Base-by-base conservation (phyloP, 2,113 vertebrate genomes). In the Mola mola region DNA sequence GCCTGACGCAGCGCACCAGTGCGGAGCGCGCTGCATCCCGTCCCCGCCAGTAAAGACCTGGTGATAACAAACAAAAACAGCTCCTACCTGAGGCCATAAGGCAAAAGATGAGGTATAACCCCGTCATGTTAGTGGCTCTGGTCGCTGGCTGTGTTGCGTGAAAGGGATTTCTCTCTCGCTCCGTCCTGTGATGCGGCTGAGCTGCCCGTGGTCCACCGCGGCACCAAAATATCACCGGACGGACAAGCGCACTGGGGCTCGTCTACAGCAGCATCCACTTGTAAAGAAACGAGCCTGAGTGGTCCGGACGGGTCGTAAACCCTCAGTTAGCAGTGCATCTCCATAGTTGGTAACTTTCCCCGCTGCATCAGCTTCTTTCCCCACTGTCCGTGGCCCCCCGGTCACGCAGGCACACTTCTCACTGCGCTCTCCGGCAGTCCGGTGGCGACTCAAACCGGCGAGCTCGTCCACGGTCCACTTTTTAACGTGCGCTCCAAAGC, bases 71-170 rank as follows among this genome's bases (percentile, higher is more conserved):
- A 47, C n/a, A 42, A 29, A 75, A 69, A 15, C n/a, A 5, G 1
- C 29, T 66, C 87, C 87, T 90, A 93, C 92, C 90, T 90, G 91
- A 86, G 66, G 71, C 88, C 75, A 88, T 73, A 75, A 91, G 85
- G 90, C 89, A 90, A 66, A 92, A 71, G 40, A 89, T 55, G 72
- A 92, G 63, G 75, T 82, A 89, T 55, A 89, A 72, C 63, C 77
- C 67, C 47, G 74, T 60, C 89, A 93, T 92, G 67, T 38, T 75
- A 42, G 74, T 21, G 15, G 69, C 29, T 69, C 38, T 78, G 42
- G 26, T 24, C 53, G 53, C 52, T 46, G 59, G 42, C 34, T 72
- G 50, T 37, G 61, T 52, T 47, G 69, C 57, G 55, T 61, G 58
- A 75, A 71, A 52, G n/a, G 59, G 72, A 58, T 66, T 74, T n/a